A percentile compares a stretch with the other conserved stretches of the same genome.
These are phyloP conservation scores for Reticulitermes speratus DNA, from an alignment of 1,140 invertebrate genomes.

Conservation along the genomic window DNA sequence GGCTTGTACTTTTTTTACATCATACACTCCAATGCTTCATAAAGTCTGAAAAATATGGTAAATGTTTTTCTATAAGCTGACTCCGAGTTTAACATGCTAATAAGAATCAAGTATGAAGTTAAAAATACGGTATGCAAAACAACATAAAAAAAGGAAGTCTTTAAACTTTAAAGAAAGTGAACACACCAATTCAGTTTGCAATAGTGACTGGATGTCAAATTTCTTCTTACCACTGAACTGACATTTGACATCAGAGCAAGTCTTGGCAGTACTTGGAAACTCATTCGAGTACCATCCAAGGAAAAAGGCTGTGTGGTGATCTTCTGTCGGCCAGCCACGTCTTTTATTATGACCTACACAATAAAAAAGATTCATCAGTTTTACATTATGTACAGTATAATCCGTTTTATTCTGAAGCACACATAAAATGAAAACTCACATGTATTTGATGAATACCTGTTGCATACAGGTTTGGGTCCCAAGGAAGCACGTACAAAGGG, in stretches of 20 bases:
- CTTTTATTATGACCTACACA: slow-evolving; percentile 60
- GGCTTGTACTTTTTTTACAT: no score
- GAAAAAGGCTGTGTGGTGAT: slow-evolving; percentile 70
- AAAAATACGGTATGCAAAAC: not conserved
- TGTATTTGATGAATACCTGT: slow-evolving; percentile 69
- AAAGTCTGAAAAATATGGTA: no score
- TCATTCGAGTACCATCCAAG: slow-evolving; percentile 66
- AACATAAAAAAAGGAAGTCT: not conserved
- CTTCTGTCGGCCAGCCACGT: slow-evolving; percentile 59
- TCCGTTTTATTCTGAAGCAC: not conserved
- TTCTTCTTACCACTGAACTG: slow-evolving; percentile 64
- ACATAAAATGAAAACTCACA: slow-evolving; percentile 46
- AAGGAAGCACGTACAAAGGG: slow-evolving; percentile 69
- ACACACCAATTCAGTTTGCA: no score
- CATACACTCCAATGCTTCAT: no score
- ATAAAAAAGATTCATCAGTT: not conserved
- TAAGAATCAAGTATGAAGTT: no score
- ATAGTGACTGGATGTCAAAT: not conserved
- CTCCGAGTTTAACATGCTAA: no score
- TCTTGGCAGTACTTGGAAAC: slow-evolving; percentile 66
- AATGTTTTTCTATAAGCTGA: no score
- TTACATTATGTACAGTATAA: not conserved
- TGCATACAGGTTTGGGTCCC: slow-evolving; percentile 66
- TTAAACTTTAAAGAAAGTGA: no score
- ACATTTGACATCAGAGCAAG: slow-evolving; percentile 74